These are phyloP conservation scores for Muraenolepis orangiensis DNA, from an alignment of 2,797 vertebrate genomes.

Conservation along the genomic window DNA sequence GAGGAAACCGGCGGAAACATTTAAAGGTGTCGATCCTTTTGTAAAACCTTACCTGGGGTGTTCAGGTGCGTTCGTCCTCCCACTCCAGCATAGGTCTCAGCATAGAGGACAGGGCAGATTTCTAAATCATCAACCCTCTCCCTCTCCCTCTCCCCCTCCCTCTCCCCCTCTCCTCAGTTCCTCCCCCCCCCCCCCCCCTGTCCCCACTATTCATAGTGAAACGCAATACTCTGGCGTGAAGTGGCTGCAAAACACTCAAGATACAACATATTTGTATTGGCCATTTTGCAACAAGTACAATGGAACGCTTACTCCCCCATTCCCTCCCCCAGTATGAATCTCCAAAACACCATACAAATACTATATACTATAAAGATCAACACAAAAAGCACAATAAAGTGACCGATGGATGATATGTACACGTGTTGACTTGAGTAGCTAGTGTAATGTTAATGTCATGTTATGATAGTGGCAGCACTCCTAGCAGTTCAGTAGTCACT, in stretches of 20 bases:
- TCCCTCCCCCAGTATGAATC: too few relatives aligned
- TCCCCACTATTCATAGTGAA: background rate
- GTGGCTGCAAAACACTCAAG: background rate
- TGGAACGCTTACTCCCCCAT: too few relatives aligned
- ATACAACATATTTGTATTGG: too few relatives aligned
- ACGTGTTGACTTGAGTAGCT: too few relatives aligned
- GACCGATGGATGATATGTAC: too few relatives aligned
- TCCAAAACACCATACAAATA: too few relatives aligned
- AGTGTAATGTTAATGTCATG: too few relatives aligned
- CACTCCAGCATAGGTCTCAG: slow-evolving; percentile 8
- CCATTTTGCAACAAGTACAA: too few relatives aligned
- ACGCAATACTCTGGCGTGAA: background rate
- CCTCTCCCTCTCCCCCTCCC: slow-evolving; percentile 17
- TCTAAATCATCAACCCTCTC: slow-evolving; percentile 31
- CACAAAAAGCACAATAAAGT: too few relatives aligned
- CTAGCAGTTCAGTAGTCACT: too few relatives aligned
- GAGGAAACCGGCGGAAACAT: background rate
- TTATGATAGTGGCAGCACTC: too few relatives aligned
- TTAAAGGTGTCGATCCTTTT: background rate
- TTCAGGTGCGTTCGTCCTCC: background rate
- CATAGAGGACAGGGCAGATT: slow-evolving; percentile 17
- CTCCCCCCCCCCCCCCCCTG: background rate
- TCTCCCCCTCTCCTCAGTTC: slow-evolving; percentile 24
- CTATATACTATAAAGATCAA: too few relatives aligned
- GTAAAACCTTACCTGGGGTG: background rate